phyloP scores from a whole-genome alignment of 2,797 vertebrate genomes.

The Galagoides demidoff region DNA sequence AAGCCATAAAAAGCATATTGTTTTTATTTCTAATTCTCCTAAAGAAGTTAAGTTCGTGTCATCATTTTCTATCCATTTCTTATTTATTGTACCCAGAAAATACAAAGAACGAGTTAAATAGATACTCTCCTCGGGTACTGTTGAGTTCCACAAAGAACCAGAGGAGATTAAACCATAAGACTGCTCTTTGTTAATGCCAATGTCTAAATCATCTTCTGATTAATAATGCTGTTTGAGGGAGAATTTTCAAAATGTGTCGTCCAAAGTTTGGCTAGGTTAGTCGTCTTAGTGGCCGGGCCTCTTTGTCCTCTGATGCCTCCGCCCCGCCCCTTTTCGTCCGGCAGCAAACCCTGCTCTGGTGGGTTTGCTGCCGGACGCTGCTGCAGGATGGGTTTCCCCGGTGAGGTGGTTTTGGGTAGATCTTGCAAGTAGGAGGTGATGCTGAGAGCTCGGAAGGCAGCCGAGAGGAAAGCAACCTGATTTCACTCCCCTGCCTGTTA shows the following conservation, averaged over 20 bases:
- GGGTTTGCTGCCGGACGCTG: neutral
- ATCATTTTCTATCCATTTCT: neutral
- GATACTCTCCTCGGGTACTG: neutral
- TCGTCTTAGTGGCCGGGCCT: neutral
- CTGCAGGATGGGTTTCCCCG: neutral
- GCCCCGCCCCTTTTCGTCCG: accelerated
- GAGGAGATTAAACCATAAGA: neutral
- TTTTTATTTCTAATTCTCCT: neutral
- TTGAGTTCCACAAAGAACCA: neutral
- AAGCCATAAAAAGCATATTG: neutral
- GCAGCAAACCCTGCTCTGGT: neutral
- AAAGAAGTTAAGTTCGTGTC: neutral
- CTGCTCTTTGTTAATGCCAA: neutral
- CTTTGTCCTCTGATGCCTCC: neutral
- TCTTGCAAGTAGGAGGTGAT: neutral
- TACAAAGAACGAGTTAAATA: conserved; percentile 8
- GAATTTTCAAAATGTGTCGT: neutral
- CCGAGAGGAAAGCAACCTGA: neutral
- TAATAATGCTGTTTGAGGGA: neutral
- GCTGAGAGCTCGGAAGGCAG: neutral
- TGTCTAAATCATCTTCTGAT: neutral
- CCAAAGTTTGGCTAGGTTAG: neutral
- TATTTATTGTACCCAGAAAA: conserved; percentile 18
- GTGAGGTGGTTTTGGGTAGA: neutral
- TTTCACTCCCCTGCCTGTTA: neutral